These are phyloP conservation scores for Alexandromys fortis DNA, from an alignment of 2,113 vertebrate species.

Conservation along the genomic window DNA sequence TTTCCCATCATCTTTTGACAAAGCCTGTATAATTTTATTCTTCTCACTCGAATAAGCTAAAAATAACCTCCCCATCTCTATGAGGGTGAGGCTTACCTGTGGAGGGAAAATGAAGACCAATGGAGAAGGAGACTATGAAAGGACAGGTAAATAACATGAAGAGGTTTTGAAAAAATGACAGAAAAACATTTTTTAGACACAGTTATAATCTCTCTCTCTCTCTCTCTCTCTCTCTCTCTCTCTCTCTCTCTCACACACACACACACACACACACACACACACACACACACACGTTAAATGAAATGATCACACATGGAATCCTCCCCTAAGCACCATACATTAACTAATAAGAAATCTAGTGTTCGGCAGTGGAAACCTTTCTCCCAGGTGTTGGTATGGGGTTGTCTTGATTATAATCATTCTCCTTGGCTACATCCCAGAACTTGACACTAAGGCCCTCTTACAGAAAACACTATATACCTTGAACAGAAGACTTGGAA, in stretches of 20 bases:
- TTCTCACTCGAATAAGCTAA: neutral
- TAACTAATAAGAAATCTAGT: neutral
- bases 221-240: too few relatives aligned
- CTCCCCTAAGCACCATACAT: neutral
- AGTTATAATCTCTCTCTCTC: neutral
- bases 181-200: neutral
- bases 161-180: neutral
- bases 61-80: neutral
- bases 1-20: neutral
- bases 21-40: neutral
- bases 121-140: neutral
- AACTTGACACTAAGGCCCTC: neutral
- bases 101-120: neutral
- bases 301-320: neutral
- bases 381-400: neutral
- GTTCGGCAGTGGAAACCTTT: neutral
- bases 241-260: too few relatives aligned
- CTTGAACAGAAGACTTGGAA: neutral
- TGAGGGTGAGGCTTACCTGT: neutral
- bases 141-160: too few relatives aligned
- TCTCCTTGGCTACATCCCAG: too few relatives aligned
- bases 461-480: neutral
- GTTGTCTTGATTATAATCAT: neutral
- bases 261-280: neutral
- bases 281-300: neutral